phyloP scores from a whole-genome alignment of 2,888 invertebrate species.

The Phytoseiulus persimilis region DNA sequence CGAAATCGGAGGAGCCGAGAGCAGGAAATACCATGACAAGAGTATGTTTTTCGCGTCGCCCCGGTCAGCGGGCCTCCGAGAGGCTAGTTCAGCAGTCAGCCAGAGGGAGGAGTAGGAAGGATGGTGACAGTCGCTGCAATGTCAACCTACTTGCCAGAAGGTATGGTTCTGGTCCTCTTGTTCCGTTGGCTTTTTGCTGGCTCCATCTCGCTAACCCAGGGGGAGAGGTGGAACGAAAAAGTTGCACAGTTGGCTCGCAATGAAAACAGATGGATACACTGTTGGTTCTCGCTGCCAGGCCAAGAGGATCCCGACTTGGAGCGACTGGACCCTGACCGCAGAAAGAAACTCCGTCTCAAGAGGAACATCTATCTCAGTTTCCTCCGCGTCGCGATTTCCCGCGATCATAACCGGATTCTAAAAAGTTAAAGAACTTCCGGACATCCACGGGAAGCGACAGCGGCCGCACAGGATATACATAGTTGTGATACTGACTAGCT shows the following conservation, averaged over 20 bases:
- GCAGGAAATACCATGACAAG: no score
- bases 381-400: background rate
- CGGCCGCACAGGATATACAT: no score
- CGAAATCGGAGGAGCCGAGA: no score
- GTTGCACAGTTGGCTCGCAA: background rate
- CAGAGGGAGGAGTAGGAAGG: no score
- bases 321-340: background rate
- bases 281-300: background rate
- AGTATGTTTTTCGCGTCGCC: no score
- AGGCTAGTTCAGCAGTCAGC: no score
- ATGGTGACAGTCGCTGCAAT: background rate
- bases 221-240: background rate
- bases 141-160: background rate
- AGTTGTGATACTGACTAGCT: no score
- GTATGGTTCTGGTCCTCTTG: background rate
- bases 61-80: no score
- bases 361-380: background rate
- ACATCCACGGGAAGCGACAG: no score
- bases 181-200: background rate
- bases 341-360: background rate
- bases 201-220: background rate
- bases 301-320: background rate
- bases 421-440: background rate
- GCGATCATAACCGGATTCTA: background rate
- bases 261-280: constrained; percentile 5